A percentile compares a stretch with the other conserved stretches of the same genome.
phyloP scores from a whole-genome alignment of 2,888 invertebrate genomes.

The Perithous albicinctus region DNA sequence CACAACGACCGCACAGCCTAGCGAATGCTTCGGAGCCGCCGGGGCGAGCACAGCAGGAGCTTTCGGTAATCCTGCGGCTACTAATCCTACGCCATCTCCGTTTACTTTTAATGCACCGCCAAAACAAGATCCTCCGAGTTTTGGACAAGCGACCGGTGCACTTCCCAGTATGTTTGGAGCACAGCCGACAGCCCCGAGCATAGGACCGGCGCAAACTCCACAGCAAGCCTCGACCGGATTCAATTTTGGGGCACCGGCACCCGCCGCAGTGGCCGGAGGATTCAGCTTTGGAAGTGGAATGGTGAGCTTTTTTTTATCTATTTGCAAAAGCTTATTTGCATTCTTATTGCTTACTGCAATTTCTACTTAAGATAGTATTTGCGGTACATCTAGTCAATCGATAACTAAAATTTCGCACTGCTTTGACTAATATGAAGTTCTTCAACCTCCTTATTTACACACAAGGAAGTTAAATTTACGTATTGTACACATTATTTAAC shows the following conservation, averaged over 20 bases:
- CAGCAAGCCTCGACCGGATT: conserved; percentile 72
- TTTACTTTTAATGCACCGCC: conserved; percentile 79
- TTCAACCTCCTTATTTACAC: no score
- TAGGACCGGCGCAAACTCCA: conserved; percentile 49
- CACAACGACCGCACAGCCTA: conserved; percentile 61
- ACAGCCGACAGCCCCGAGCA: conserved; percentile 65
- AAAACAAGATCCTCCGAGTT: conserved; percentile 71
- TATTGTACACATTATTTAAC: no score
- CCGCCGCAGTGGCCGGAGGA: conserved; percentile 72
- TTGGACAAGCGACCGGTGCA: conserved; percentile 75
- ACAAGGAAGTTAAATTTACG: no score
- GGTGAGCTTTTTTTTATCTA: conserved; percentile 50
- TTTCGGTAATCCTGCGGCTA: conserved; percentile 71
- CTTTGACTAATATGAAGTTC: no score
- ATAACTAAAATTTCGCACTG: no score
- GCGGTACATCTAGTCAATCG: no score
- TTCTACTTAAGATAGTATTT: no score
- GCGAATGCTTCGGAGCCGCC: conserved; percentile 70
- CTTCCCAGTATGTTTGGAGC: conserved; percentile 76
- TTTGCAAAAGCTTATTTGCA: conserved; percentile 1
- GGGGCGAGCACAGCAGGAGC: conserved; percentile 57
- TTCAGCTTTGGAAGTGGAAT: conserved; percentile 76
- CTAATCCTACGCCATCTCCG: conserved; percentile 60
- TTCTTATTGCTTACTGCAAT: background rate
- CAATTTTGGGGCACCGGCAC: conserved; percentile 77